Percentiles rank a stretch among this genome's conserved stretches.
Conservation (phyloP, 1,140 invertebrate species). For the Chlorops oryzae region DNA sequence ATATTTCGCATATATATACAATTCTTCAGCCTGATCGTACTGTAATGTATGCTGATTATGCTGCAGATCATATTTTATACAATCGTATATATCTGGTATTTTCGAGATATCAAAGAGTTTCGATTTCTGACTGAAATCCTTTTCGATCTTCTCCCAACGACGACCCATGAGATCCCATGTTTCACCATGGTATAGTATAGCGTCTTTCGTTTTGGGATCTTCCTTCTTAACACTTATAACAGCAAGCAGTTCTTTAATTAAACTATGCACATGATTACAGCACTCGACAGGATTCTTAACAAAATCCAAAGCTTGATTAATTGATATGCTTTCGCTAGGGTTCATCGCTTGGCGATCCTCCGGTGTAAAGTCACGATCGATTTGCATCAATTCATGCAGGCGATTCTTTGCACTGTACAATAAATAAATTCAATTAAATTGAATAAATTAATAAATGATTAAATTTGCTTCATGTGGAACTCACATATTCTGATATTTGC, state of each 20-base stretch:
- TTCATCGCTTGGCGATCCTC: slow-evolving; percentile 85
- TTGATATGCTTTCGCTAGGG: slow-evolving; percentile 80
- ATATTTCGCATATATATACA: slow-evolving; percentile 93
- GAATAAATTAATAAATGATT: neutral
- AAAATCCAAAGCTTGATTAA: slow-evolving; percentile 84
- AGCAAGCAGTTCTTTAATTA: slow-evolving; percentile 80
- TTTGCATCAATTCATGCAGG: slow-evolving; percentile 88
- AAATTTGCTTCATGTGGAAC: slow-evolving; percentile 30
- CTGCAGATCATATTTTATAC: slow-evolving; percentile 98
- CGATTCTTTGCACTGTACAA: slow-evolving; percentile 81
- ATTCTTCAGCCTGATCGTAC: slow-evolving; percentile 88
- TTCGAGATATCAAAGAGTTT: slow-evolving; percentile 97
- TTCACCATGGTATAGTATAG: slow-evolving; percentile 93
- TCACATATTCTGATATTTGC: slow-evolving; percentile 92
- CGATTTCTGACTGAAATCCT: slow-evolving; percentile 90
- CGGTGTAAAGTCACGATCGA: slow-evolving; percentile 79
- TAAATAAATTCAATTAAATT: neutral
- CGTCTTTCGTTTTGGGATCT: slow-evolving; percentile 83
- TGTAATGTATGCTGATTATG: slow-evolving; percentile 95
- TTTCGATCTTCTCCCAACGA: slow-evolving; percentile 97
- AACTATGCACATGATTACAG: slow-evolving; percentile 80
- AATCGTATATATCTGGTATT: slow-evolving; percentile 99
- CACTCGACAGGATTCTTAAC: slow-evolving; percentile 94
- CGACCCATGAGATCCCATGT: slow-evolving; percentile 98
- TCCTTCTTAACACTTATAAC: slow-evolving; percentile 81